phyloP scores from a whole-genome alignment of 2,888 invertebrate genomes.

The Drosophila kambysellisi region DNA sequence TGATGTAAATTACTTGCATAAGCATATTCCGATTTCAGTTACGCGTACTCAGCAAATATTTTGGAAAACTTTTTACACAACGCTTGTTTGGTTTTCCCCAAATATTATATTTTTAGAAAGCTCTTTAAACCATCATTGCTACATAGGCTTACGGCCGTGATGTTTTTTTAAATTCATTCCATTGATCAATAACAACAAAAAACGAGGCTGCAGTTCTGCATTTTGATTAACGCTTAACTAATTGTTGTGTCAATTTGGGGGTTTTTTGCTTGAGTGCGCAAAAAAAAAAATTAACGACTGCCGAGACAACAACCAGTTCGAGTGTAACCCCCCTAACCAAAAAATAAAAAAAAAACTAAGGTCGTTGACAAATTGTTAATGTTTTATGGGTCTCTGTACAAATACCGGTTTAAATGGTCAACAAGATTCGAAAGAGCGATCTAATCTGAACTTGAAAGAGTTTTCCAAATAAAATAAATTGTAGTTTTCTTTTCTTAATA shows the following conservation, averaged over 20 bases:
- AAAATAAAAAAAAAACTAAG: slow-evolving; percentile 31
- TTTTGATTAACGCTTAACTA: slow-evolving; percentile 71
- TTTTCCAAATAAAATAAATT: neutral
- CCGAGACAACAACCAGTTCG: slow-evolving; percentile 57
- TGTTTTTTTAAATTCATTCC: slow-evolving; percentile 28
- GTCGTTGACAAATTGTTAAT: slow-evolving; percentile 28
- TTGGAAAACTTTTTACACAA: slow-evolving; percentile 22
- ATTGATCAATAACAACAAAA: slow-evolving; percentile 39
- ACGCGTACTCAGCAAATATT: slow-evolving; percentile 1
- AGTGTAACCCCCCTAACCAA: slow-evolving; percentile 30
- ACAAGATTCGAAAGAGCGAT: neutral
- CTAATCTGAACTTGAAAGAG: slow-evolving; percentile 7
- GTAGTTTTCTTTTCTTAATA: neutral
- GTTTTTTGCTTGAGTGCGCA: slow-evolving; percentile 49
- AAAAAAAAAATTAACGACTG: slow-evolving; percentile 56
- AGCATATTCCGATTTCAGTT: neutral
- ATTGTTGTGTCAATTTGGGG: slow-evolving; percentile 59
- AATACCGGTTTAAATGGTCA: slow-evolving; percentile 25
- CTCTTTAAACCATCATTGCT: slow-evolving; percentile 33
- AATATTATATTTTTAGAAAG: slow-evolving; percentile 48
- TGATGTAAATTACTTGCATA: slow-evolving; percentile 7
- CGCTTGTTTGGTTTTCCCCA: slow-evolving; percentile 1
- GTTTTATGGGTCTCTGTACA: slow-evolving; percentile 13
- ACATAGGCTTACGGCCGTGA: slow-evolving; percentile 42
- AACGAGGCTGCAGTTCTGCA: slow-evolving; percentile 50